phyloP scores from a whole-genome alignment of 2,797 vertebrate species.

The Margarornis squamiger region DNA sequence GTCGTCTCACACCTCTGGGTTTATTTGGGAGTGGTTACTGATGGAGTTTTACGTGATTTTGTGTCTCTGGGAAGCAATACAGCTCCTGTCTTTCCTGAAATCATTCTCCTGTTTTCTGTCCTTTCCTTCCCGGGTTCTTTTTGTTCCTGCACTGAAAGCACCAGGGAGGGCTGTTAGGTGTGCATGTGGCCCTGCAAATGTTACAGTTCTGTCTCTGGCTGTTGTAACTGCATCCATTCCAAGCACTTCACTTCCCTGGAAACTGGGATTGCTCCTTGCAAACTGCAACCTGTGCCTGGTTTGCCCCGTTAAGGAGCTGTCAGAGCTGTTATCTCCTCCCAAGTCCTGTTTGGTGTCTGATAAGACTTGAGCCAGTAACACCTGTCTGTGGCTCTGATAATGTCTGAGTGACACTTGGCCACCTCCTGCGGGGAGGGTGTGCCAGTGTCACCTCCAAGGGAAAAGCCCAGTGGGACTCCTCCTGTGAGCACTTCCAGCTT shows the following conservation, averaged over 20 bases:
- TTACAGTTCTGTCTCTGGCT: neutral
- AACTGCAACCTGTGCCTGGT: neutral
- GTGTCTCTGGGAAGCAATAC: neutral
- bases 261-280: neutral
- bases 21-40: neutral
- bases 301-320: no score
- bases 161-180: neutral
- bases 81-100: neutral
- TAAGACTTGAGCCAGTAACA: neutral
- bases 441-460: neutral
- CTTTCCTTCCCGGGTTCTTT: neutral
- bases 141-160: neutral
- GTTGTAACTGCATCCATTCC: fast-evolving
- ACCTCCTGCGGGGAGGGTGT: neutral
- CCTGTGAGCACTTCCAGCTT: neutral
- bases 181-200: fast-evolving
- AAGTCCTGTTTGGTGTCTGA: neutral
- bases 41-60: neutral
- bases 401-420: no score
- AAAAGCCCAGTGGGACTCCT: fast-evolving
- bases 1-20: neutral
- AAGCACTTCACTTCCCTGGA: neutral
- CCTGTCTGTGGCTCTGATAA: neutral
- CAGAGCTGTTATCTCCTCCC: neutral
- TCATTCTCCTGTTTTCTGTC: neutral